Base-by-base conservation (phyloP, 1,140 invertebrate species). In the Manduca sexta region DNA sequence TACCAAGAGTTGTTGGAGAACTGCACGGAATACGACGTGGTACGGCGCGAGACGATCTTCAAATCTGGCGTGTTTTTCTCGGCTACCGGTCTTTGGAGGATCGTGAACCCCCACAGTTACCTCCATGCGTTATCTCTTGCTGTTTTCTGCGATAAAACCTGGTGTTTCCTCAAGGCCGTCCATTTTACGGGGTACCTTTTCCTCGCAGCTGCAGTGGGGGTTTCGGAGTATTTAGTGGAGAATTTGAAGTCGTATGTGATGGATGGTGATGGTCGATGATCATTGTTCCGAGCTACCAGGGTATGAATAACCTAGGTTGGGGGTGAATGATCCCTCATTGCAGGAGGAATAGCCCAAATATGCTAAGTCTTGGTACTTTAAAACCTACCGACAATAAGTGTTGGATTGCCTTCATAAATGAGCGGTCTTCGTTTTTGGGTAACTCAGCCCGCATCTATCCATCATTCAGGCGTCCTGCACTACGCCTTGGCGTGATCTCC, bases 61-160 rank as follows among this genome's bases (percentile, higher is more conserved):
- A 88, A 81, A 56, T 92, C 92, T 2, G 87, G 88, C 0, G 88
- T 90, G 17, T 95, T 95, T 60, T 94, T 93, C 82, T 78, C 89
- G 4, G 87, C 95, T 0, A 89, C 92, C 0, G 92, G 90, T 69
- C 68, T 93, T 34, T 96, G 94, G 94, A 89, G 93, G 49, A 76
- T 95, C 0, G 87, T 93, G 1, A 95, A 95, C 70, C 92, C 93
- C 0, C 94, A 95, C 67, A 92, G 92, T 18, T 86, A 94, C 47
- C 76, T 94, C 12, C 93, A 96, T 75, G 88, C 92, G 48, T 69
- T 95, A 10, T 87, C 95, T 4, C 73, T 95, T 17, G 90, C 92
- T 16, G 91, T 96, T 50, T 94, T 95, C 74, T 90, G 93, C 66
- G 93, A 95, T 88, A 93, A 92, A 62, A 77, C 92, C 1, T 93